These are phyloP conservation scores for Alviniconcha marisindica DNA, from an alignment of 1,140 invertebrate species.

Conservation along the genomic window DNA sequence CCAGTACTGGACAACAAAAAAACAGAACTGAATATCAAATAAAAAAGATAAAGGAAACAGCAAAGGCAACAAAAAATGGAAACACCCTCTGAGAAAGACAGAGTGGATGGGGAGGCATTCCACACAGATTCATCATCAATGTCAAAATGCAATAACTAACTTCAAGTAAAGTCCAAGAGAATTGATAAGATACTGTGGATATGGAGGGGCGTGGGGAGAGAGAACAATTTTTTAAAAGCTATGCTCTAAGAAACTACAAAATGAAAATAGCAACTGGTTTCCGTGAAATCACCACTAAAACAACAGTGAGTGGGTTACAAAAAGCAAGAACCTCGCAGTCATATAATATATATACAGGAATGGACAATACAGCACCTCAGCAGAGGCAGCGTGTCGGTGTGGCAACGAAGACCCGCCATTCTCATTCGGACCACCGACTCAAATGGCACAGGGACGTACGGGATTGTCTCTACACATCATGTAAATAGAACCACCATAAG, in stretches of 20 bases:
- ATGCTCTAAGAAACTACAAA: slow-evolving; percentile 1
- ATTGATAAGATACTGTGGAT: no score
- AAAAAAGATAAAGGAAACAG: no score
- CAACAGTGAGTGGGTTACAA: slow-evolving; percentile 26
- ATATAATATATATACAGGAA: slow-evolving; percentile 33
- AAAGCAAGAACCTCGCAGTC: background rate
- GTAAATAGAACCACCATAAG: slow-evolving; percentile 42
- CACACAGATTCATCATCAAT: no score
- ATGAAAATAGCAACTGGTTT: background rate
- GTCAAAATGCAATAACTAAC: no score
- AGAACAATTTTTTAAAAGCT: no score
- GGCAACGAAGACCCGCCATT: slow-evolving; percentile 65
- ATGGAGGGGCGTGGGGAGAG: no score
- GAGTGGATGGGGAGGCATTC: no score
- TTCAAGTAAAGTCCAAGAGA: no score
- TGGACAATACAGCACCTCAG: slow-evolving; percentile 60
- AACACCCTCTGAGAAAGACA: no score
- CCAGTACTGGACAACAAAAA: no score
- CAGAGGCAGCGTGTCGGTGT: slow-evolving; percentile 63
- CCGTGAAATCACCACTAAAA: slow-evolving; percentile 25
- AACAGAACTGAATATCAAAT: no score
- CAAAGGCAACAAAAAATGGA: no score
- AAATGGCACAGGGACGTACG: slow-evolving; percentile 69
- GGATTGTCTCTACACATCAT: slow-evolving; percentile 66
- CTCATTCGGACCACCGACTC: slow-evolving; percentile 68